Evolutionary conservation across 2,797 vertebrate species (phyloP), one percentile per base, ranked within the genome.

Genomic region (Anomalospiza imberbis): DNA sequence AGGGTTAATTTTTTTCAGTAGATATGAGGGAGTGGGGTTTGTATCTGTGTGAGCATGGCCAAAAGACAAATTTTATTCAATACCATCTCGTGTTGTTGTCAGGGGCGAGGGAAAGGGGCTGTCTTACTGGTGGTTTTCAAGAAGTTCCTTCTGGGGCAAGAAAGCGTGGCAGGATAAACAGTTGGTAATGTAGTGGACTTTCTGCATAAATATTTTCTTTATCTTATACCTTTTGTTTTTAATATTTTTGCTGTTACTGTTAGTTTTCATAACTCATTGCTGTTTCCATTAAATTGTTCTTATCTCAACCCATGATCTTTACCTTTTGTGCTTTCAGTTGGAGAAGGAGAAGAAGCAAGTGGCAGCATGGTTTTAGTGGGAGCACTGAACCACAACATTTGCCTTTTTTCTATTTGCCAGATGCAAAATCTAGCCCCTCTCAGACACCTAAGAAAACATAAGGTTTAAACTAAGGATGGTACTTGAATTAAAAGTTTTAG

Each of bases 161-260:
- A 81, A 67, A 40, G 5, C 1, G 0, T 14, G 12, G 36, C 8
- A 9, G 36, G 22, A 0, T 1, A 47, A 67, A 28, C 1, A 8
- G 9, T 15, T 20, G 12, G 12, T 16, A 17, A 31, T 47, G 17
- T 53, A 1, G 3, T 22, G 21, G 31, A 54, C 16, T 34, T 67
- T 26, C 40, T 45, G 14, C 15, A 18, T 26, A 18, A 65, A 51
- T 66, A 1, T 25, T 71, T 25, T 60, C 9, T 42, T 53, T 74
- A 6, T 60, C 15, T 61, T 17, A 22, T 12, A 19, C 2, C 0
- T 60, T 47, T 34, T 53, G 7, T 16, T 80, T 34, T 26, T 53
- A 34, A 47, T 34, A 40, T 31, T 60, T 14, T 31, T 73, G 12
- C 25, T 80, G 25, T 45, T 50, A 32, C 5, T 63, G 24, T 44